phyloP scores from a whole-genome alignment of 1,140 invertebrate species.

The Riptortus pedestris region DNA sequence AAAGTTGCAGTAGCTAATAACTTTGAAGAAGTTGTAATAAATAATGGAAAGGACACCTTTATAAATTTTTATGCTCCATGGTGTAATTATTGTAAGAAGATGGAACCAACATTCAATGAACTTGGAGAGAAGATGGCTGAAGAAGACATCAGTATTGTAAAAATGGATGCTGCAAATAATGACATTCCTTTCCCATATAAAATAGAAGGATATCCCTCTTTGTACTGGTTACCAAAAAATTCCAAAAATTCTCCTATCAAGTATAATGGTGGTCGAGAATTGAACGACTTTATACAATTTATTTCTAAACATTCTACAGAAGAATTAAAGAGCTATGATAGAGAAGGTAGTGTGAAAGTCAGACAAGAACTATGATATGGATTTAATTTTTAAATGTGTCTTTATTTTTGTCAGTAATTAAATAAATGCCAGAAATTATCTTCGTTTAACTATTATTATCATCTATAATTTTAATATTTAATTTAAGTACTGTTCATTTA shows the following conservation, averaged over 20 bases:
- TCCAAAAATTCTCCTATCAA: conserved; percentile 67
- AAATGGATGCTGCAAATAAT: conserved; percentile 97
- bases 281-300: too few relatives aligned
- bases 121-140: conserved; percentile 78
- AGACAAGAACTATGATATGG: too few relatives aligned
- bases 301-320: too few relatives aligned
- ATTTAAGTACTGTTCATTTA: too few relatives aligned
- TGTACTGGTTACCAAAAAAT: conserved; percentile 88
- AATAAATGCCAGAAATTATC: too few relatives aligned
- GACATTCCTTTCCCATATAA: conserved; percentile 86
- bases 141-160: conserved; percentile 90
- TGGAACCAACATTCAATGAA: conserved; percentile 88
- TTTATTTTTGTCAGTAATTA: too few relatives aligned
- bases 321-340: too few relatives aligned
- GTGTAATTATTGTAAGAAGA: conserved; percentile 97
- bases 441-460: too few relatives aligned
- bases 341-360: too few relatives aligned
- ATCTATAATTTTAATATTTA: too few relatives aligned
- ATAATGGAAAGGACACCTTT: conserved; percentile 84
- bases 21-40: conserved; percentile 87
- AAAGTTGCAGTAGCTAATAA: conserved; percentile 92
- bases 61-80: conserved; percentile 98
- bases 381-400: too few relatives aligned
- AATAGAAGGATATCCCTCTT: conserved; percentile 94
- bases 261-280: conserved; percentile 76